phyloP scores from a whole-genome alignment of 2,888 invertebrate genomes.

The Camptogramma bilineatum region DNA sequence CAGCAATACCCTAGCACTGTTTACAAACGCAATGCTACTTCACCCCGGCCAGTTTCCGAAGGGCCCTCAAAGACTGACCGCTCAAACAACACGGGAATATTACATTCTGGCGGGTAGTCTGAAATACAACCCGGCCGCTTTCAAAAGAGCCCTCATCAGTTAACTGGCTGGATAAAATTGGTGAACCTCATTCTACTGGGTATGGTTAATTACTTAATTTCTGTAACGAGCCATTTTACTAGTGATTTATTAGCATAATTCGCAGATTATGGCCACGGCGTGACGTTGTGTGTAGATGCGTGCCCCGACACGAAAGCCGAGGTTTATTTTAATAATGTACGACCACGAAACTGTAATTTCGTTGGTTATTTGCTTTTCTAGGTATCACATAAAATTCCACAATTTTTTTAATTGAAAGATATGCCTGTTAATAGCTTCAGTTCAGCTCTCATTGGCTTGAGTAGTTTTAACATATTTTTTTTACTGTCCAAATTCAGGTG shows the following conservation, averaged over 20 bases:
- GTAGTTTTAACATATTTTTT: too few relatives aligned
- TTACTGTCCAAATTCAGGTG: too few relatives aligned
- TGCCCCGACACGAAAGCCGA: constrained; percentile 31
- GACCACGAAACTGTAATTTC: neutral
- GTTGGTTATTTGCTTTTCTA: neutral
- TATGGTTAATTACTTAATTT: constrained; percentile 79
- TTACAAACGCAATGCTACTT: constrained; percentile 64
- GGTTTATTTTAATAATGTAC: constrained; percentile 31
- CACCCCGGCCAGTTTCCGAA: constrained; percentile 51
- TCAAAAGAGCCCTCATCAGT: constrained; percentile 48
- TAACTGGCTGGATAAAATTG: constrained; percentile 33
- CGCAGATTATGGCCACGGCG: constrained; percentile 61
- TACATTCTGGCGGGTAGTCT: constrained; percentile 31
- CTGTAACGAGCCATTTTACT: constrained; percentile 64
- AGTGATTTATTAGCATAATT: constrained; percentile 76
- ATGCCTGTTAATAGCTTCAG: too few relatives aligned
- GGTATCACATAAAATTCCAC: neutral
- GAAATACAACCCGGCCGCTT: constrained; percentile 46
- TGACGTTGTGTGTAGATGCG: constrained; percentile 55
- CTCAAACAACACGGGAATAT: constrained; percentile 40
- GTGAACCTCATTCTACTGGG: constrained; percentile 58
- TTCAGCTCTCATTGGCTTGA: too few relatives aligned
- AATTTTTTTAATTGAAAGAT: too few relatives aligned
- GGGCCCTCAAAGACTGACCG: constrained; percentile 43
- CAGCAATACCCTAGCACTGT: constrained; percentile 53